Conservation (phyloP, 1,140 invertebrate genomes). For the Wasmannia auropunctata region DNA sequence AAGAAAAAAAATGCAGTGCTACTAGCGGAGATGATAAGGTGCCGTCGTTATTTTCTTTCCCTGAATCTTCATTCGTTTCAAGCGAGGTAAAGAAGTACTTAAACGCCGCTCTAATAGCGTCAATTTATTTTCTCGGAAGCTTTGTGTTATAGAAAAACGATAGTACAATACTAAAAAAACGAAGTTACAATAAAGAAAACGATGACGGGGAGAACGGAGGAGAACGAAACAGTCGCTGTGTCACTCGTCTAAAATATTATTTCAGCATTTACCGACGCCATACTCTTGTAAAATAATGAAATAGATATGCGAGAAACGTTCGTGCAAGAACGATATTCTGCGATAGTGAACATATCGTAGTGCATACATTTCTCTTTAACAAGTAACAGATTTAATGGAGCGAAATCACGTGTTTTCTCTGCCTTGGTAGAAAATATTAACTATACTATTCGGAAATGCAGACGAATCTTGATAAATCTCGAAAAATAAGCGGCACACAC, state of each 20-base stretch:
- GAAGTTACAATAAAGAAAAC: neutral
- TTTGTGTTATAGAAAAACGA: neutral
- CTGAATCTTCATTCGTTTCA: neutral
- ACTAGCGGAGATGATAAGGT: neutral
- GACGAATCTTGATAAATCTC: neutral
- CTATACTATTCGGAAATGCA: neutral
- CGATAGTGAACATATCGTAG: neutral
- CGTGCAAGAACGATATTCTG: no score
- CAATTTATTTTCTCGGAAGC: constrained; percentile 1
- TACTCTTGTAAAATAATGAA: neutral
- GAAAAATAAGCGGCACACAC: constrained; percentile 1
- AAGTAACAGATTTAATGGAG: neutral
- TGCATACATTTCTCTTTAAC: neutral
- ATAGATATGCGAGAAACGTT: neutral
- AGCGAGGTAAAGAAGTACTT: neutral
- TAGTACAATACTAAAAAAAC: no score
- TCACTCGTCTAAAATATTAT: neutral
- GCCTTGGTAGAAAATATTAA: neutral
- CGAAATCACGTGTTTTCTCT: neutral
- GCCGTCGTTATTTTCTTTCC: neutral
- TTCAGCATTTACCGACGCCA: neutral
- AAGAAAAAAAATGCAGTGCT: constrained; percentile 23
- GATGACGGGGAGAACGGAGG: neutral
- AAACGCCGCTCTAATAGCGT: neutral
- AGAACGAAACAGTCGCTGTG: neutral